Evolutionary conservation across 2,888 invertebrate species (phyloP).

Genomic region (Phragmatobia fuliginosa): DNA sequence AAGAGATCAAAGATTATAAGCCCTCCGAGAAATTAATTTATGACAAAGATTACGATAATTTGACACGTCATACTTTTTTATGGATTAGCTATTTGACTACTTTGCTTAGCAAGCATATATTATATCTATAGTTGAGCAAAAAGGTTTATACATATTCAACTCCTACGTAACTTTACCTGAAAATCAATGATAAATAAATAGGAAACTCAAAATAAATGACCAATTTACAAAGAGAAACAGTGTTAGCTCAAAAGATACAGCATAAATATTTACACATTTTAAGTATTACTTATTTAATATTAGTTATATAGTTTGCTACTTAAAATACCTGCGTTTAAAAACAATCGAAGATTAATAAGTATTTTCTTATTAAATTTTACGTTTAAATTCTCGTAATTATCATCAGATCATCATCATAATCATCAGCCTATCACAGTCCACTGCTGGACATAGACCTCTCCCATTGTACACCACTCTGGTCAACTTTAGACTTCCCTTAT

Average conservation of each 20-base stretch:
- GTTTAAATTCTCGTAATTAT: neutral
- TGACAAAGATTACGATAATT: neutral
- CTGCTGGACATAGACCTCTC: too few relatives aligned
- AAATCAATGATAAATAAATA: neutral
- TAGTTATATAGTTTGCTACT: neutral
- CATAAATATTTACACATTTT: constrained; percentile 3
- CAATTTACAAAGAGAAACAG: neutral
- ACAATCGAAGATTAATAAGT: neutral
- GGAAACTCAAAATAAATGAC: neutral
- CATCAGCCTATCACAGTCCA: too few relatives aligned
- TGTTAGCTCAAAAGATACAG: neutral
- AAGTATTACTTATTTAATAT: neutral
- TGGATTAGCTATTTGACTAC: too few relatives aligned
- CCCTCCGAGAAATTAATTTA: neutral
- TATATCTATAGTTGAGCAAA: neutral
- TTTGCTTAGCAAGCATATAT: too few relatives aligned
- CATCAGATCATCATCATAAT: too few relatives aligned
- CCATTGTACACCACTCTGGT: too few relatives aligned
- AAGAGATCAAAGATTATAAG: too few relatives aligned
- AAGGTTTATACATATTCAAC: neutral
- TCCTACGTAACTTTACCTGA: neutral
- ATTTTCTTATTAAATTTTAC: neutral
- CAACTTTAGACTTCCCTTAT: too few relatives aligned
- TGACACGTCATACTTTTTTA: too few relatives aligned
- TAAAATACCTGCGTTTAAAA: neutral